Percentiles rank a stretch among this genome's conserved stretches.
Conservation (phyloP, 2,113 vertebrate genomes). For the Mirza zaza region DNA sequence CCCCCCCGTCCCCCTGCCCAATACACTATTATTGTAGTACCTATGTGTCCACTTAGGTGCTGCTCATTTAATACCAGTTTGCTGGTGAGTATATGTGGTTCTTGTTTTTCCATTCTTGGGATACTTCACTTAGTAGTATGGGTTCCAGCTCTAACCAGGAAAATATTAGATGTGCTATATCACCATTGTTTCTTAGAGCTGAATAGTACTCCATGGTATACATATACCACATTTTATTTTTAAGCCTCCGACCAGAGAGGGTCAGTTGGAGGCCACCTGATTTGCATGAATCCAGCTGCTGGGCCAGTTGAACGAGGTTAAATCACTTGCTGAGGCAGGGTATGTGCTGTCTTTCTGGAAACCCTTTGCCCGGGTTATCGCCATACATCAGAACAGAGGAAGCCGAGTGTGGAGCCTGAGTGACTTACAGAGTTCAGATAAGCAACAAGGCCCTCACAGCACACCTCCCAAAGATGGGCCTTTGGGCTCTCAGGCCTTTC, state of each 20-base stretch:
- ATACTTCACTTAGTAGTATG: too few relatives aligned
- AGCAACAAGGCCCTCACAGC: constrained; percentile 53
- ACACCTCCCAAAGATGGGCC: neutral
- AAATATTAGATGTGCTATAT: too few relatives aligned
- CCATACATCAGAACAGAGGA: constrained; percentile 64
- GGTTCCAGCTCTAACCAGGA: too few relatives aligned
- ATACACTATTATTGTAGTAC: too few relatives aligned
- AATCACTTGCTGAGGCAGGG: constrained; percentile 57
- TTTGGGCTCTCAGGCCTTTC: neutral
- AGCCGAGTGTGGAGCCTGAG: constrained; percentile 3
- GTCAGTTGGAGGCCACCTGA: constrained; percentile 52
- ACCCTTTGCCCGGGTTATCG: constrained; percentile 65
- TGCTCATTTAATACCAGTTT: too few relatives aligned
- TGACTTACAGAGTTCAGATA: constrained; percentile 50
- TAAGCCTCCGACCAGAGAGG: neutral
- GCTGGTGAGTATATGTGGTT: too few relatives aligned
- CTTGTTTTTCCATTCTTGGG: too few relatives aligned
- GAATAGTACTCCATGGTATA: too few relatives aligned
- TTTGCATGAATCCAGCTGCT: constrained; percentile 5
- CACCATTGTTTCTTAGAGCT: too few relatives aligned
- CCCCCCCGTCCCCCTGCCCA: too few relatives aligned
- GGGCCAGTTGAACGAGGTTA: neutral
- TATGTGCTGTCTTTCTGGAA: constrained; percentile 62
- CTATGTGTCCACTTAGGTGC: too few relatives aligned
- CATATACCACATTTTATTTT: too few relatives aligned